Conservation (phyloP, 2,888 invertebrate genomes). For the Biston betularia region DNA sequence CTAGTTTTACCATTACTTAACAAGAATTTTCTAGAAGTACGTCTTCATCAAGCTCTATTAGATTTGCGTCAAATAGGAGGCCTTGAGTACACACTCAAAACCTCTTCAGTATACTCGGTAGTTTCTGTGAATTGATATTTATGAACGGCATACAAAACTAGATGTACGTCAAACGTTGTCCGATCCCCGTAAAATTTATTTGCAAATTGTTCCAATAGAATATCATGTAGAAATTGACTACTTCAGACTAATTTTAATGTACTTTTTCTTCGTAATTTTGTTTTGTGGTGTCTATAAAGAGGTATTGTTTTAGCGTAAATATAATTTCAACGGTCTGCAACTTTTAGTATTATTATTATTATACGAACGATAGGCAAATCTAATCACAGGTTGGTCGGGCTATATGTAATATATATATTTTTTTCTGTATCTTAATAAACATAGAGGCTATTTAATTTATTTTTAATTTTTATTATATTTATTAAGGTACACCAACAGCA, state of each 20-base stretch:
- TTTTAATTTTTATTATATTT: too few relatives aligned
- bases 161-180: background rate
- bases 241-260: too few relatives aligned
- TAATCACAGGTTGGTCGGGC: too few relatives aligned
- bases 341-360: too few relatives aligned
- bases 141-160: slow-evolving; percentile 7
- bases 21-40: slow-evolving; percentile 20
- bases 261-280: too few relatives aligned
- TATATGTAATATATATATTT: too few relatives aligned
- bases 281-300: background rate
- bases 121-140: slow-evolving; percentile 27
- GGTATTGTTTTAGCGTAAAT: too few relatives aligned
- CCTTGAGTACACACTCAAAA: slow-evolving; percentile 25
- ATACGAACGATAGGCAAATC: too few relatives aligned
- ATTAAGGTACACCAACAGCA: too few relatives aligned
- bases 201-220: background rate
- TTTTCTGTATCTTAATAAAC: too few relatives aligned
- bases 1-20: slow-evolving; percentile 3
- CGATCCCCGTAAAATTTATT: background rate
- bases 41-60: slow-evolving; percentile 30
- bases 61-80: slow-evolving; percentile 28
- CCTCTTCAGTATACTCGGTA: slow-evolving; percentile 25
- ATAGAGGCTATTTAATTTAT: too few relatives aligned
- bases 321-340: too few relatives aligned
- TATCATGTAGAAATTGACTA: background rate